phyloP scores from a whole-genome alignment of 1,140 invertebrate species.

The Leptonema lineaticorne region DNA sequence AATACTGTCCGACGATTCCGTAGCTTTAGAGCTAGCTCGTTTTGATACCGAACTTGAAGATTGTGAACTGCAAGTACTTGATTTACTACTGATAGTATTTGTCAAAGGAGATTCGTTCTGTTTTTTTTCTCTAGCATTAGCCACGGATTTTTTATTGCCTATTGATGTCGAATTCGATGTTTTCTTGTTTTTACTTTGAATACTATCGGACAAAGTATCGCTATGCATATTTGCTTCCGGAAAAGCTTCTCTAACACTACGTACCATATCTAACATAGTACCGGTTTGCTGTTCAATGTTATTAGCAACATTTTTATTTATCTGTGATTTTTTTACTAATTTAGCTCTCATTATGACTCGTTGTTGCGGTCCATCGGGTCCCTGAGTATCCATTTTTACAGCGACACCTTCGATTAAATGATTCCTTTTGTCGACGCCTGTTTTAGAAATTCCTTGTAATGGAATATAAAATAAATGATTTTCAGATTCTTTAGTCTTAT shows the following conservation, averaged over 20 bases:
- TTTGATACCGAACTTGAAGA: constrained; percentile 35
- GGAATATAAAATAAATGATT: constrained; percentile 73
- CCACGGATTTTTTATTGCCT: not conserved
- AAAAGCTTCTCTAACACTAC: constrained; percentile 23
- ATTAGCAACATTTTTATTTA: constrained; percentile 29
- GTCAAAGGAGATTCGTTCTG: not conserved
- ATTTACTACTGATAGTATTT: constrained; percentile 24
- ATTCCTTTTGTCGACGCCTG: constrained; percentile 51
- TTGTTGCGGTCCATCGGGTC: constrained; percentile 62
- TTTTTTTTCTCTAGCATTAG: not conserved
- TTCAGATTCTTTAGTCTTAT: constrained; percentile 44
- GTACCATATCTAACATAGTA: constrained; percentile 23
- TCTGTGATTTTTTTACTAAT: constrained; percentile 64
- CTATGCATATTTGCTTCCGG: constrained; percentile 14
- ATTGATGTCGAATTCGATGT: not conserved
- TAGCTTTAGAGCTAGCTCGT: constrained; percentile 42
- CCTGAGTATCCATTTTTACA: constrained; percentile 66
- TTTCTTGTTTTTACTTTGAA: not conserved
- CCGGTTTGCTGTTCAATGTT: not conserved
- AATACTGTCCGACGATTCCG: constrained; percentile 43
- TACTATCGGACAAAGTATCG: not conserved
- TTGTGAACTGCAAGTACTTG: constrained; percentile 45
- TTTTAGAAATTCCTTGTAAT: constrained; percentile 57
- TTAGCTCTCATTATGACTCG: constrained; percentile 67
- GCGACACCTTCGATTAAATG: constrained; percentile 67